Percentiles rank a stretch among this genome's conserved stretches.
These are phyloP conservation scores for Mantis religiosa DNA, from an alignment of 2,888 invertebrate genomes.

Conservation along the genomic window DNA sequence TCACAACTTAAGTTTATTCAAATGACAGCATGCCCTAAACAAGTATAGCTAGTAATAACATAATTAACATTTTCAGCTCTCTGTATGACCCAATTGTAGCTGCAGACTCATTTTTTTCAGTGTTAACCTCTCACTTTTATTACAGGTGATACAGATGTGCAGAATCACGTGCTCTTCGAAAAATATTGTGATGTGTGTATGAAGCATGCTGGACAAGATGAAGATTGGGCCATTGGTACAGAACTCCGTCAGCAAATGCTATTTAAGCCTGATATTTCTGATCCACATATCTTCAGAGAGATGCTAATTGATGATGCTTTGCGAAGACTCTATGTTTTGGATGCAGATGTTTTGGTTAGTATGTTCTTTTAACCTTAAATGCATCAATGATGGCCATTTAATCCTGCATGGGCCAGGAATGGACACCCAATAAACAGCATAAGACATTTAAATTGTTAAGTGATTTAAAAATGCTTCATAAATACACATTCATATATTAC, in stretches of 20 bases:
- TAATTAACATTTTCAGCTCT: too few relatives aligned
- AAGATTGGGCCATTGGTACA: slow-evolving; percentile 32
- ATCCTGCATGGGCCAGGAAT: too few relatives aligned
- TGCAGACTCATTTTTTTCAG: not conserved
- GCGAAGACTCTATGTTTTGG: slow-evolving; percentile 31
- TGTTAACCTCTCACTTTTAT: not conserved
- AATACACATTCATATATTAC: too few relatives aligned
- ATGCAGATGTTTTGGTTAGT: slow-evolving; percentile 33
- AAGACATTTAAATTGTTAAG: too few relatives aligned
- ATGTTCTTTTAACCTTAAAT: not conserved
- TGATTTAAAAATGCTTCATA: too few relatives aligned
- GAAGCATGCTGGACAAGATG: slow-evolving; percentile 30
- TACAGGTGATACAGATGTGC: slow-evolving; percentile 30
- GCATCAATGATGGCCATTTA: too few relatives aligned
- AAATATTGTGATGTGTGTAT: slow-evolving; percentile 31
- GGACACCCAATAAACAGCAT: too few relatives aligned
- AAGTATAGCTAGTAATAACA: too few relatives aligned
- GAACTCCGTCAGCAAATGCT: slow-evolving; percentile 31
- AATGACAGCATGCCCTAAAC: too few relatives aligned
- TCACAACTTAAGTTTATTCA: too few relatives aligned
- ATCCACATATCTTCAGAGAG: slow-evolving; percentile 27
- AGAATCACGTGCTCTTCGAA: slow-evolving; percentile 30
- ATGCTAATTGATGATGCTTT: slow-evolving; percentile 29
- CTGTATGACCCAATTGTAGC: too few relatives aligned
- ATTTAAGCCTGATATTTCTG: slow-evolving; percentile 21